These are phyloP conservation scores for Platyscapa corneri DNA, from an alignment of 1,140 invertebrate genomes.

Conservation along the genomic window DNA sequence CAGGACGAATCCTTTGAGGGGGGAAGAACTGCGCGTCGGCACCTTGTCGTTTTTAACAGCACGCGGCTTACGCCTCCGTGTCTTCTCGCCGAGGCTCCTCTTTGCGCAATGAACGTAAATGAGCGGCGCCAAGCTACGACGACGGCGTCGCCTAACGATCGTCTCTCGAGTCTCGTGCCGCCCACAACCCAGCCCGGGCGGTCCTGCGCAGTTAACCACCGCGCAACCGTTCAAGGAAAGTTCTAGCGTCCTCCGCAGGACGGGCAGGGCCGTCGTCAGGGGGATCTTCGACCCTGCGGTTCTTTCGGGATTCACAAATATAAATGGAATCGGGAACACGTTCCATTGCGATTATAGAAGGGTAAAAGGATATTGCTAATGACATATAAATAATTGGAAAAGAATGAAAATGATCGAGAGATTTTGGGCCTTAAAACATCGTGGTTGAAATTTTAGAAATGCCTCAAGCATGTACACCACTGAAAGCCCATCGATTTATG, in stretches of 20 bases:
- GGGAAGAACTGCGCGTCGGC: conserved; percentile 71
- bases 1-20: conserved; percentile 65
- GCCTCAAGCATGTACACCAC: neutral
- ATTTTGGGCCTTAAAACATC: neutral
- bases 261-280: conserved; percentile 25
- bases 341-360: too few relatives aligned
- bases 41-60: conserved; percentile 60
- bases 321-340: too few relatives aligned
- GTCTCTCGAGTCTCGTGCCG: conserved; percentile 27
- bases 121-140: conserved; percentile 62
- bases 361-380: too few relatives aligned
- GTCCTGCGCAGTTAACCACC: conserved; percentile 26
- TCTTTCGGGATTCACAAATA: neutral
- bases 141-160: conserved; percentile 53
- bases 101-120: conserved; percentile 70
- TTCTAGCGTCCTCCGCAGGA: conserved; percentile 42
- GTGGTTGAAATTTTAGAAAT: neutral
- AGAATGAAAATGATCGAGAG: neutral
- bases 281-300: neutral
- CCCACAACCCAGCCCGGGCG: neutral
- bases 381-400: too few relatives aligned
- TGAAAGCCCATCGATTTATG: conserved; percentile 39
- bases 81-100: conserved; percentile 68
- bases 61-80: conserved; percentile 59
- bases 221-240: conserved; percentile 37